Conservation (phyloP, 1,140 invertebrate genomes). For the Spodoptera litura region DNA sequence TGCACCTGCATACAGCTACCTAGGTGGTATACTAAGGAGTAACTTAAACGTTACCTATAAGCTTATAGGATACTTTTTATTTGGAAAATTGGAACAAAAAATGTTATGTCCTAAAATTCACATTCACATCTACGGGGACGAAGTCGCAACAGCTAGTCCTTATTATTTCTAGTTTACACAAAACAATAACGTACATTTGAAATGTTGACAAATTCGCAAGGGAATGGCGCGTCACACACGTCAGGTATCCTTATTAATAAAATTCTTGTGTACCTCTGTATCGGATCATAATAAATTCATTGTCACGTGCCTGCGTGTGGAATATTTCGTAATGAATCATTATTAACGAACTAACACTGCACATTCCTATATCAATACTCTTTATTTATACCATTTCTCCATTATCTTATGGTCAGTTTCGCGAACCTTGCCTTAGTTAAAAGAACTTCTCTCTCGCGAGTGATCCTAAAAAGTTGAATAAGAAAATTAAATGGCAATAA, state of each 20-base stretch:
- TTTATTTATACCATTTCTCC: neutral
- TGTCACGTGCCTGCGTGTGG: constrained; percentile 48
- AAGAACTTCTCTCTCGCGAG: neutral
- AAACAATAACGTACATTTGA: neutral
- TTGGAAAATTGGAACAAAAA: too few species aligned
- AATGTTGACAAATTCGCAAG: constrained; percentile 46
- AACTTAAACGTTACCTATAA: too few species aligned
- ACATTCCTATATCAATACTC: neutral
- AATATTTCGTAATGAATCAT: constrained; percentile 59
- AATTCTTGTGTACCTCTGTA: constrained; percentile 50
- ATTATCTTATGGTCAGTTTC: neutral
- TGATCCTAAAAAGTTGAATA: too few species aligned
- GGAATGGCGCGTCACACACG: constrained; percentile 32
- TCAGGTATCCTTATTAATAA: constrained; percentile 61
- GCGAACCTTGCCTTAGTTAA: neutral
- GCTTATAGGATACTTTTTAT: too few species aligned
- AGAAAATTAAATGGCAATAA: too few species aligned
- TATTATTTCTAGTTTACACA: neutral
- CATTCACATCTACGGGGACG: too few species aligned
- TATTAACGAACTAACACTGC: constrained; percentile 45
- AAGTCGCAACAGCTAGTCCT: too few species aligned
- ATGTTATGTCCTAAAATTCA: too few species aligned
- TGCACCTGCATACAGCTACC: too few species aligned
- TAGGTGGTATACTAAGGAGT: too few species aligned
- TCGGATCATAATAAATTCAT: constrained; percentile 53